Percentiles rank a stretch among this genome's conserved stretches.
Evolutionary conservation across 1,140 invertebrate species (phyloP).

Genomic region (Dinothrombium tinctorium): DNA sequence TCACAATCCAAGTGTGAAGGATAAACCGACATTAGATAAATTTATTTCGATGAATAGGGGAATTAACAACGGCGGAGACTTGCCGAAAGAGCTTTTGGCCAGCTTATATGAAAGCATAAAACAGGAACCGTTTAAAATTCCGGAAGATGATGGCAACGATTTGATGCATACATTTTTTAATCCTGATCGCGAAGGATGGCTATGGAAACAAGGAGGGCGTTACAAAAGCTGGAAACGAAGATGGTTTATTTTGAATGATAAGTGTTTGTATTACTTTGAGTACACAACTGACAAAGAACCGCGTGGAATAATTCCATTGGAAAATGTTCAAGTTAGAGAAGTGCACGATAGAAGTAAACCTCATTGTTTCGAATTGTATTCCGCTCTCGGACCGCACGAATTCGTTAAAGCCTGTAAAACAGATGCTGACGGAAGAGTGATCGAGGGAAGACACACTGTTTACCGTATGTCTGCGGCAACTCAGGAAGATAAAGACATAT

Average conservation of each 20-base stretch:
- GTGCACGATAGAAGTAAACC: conserved; percentile 57
- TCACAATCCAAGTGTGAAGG: conserved; percentile 96
- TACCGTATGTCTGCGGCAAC: conserved; percentile 87
- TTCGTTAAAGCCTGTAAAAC: conserved; percentile 91
- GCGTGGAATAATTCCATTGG: conserved; percentile 81
- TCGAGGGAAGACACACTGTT: conserved; percentile 69
- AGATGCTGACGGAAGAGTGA: conserved; percentile 89
- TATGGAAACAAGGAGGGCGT: conserved; percentile 87
- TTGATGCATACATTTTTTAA: conserved; percentile 99
- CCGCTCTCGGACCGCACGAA: conserved; percentile 40
- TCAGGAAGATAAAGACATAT: conserved; percentile 82
- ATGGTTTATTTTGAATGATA: conserved; percentile 98
- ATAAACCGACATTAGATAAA: conserved; percentile 84
- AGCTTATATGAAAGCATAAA: conserved; percentile 90
- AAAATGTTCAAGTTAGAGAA: conserved; percentile 56
- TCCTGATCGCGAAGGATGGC: conserved; percentile 91
- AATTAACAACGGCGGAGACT: conserved; percentile 89
- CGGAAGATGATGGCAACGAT: conserved; percentile 96
- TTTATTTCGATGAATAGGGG: conserved; percentile 95
- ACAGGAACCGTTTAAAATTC: conserved; percentile 97
- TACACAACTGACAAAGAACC: conserved; percentile 98
- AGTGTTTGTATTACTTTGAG: conserved; percentile 97
- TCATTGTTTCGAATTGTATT: conserved; percentile 86
- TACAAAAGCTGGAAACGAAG: conserved; percentile 96
- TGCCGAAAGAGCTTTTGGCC: conserved; percentile 57